These are phyloP conservation scores for Pelobates cultripes DNA, from an alignment of 2,797 vertebrate species.

Conservation along the genomic window DNA sequence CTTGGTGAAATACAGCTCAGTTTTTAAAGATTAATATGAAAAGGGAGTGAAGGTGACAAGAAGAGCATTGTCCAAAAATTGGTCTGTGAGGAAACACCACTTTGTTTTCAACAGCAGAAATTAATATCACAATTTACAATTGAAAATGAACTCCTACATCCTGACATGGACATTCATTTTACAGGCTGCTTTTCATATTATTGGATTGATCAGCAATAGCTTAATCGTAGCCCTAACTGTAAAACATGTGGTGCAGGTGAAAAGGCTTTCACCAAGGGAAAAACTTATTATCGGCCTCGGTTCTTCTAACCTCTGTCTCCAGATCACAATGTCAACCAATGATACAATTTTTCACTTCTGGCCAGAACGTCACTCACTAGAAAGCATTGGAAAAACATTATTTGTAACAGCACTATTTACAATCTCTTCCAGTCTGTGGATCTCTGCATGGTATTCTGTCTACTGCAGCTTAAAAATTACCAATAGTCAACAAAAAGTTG, in stretches of 20 bases:
- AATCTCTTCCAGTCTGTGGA: neutral
- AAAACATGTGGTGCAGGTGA: neutral
- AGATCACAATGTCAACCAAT: neutral
- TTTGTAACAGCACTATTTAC: neutral
- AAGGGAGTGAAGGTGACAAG: too few species aligned
- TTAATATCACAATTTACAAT: too few species aligned
- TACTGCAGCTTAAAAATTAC: slow-evolving; percentile 2
- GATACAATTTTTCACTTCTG: neutral
- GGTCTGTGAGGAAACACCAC: too few species aligned
- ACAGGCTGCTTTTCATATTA: neutral
- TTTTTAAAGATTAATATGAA: too few species aligned
- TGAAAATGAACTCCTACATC: too few species aligned
- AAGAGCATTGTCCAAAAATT: too few species aligned
- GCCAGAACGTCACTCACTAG: neutral
- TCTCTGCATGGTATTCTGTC: slow-evolving; percentile 5
- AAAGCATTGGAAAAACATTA: neutral
- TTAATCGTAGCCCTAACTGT: neutral
- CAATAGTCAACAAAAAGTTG: neutral
- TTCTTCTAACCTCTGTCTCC: slow-evolving; percentile 8
- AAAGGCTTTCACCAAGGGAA: neutral
- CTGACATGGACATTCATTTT: neutral
- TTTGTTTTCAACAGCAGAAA: too few species aligned
- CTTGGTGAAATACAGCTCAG: too few species aligned
- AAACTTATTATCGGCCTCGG: neutral
- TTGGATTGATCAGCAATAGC: neutral